Percentiles rank a stretch among this genome's conserved stretches.
Conservation (phyloP, 1,140 invertebrate genomes). For the Nylanderia fulva region DNA sequence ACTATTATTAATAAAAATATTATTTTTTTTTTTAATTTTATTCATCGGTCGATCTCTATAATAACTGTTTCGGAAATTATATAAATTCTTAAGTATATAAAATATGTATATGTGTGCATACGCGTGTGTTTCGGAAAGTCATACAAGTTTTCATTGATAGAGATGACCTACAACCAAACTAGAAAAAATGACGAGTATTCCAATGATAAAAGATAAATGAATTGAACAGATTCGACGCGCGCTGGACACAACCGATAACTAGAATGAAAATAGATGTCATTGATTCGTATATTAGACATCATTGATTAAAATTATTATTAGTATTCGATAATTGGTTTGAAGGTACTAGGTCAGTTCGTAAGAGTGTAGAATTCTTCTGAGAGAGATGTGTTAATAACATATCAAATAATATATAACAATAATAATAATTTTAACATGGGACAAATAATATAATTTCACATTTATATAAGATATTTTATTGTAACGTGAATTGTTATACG, state of each 20-base stretch:
- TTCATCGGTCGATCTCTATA: not conserved
- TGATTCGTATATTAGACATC: not conserved
- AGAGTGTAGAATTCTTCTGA: not conserved
- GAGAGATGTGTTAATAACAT: not conserved
- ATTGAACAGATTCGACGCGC: not conserved
- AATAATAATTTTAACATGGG: not conserved
- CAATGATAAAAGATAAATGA: constrained; percentile 6
- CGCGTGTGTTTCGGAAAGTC: not conserved
- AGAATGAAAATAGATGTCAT: constrained; percentile 25
- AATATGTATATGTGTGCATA: too few relatives aligned
- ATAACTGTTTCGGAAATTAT: not conserved
- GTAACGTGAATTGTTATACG: not conserved
- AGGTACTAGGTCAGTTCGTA: not conserved
- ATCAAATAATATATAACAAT: too few relatives aligned
- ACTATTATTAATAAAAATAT: too few relatives aligned
- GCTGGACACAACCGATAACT: not conserved
- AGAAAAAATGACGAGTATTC: not conserved
- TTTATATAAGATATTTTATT: too few relatives aligned
- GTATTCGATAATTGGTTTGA: not conserved
- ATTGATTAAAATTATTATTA: constrained; percentile 27
- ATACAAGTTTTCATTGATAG: not conserved
- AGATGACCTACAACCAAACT: not conserved
- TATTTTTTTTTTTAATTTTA: not conserved
- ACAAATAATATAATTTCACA: not conserved
- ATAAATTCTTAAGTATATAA: too few relatives aligned